Percentiles rank a stretch among this genome's conserved stretches.
These are phyloP conservation scores for Tachina lurida DNA, from an alignment of 2,888 invertebrate species.

Conservation along the genomic window DNA sequence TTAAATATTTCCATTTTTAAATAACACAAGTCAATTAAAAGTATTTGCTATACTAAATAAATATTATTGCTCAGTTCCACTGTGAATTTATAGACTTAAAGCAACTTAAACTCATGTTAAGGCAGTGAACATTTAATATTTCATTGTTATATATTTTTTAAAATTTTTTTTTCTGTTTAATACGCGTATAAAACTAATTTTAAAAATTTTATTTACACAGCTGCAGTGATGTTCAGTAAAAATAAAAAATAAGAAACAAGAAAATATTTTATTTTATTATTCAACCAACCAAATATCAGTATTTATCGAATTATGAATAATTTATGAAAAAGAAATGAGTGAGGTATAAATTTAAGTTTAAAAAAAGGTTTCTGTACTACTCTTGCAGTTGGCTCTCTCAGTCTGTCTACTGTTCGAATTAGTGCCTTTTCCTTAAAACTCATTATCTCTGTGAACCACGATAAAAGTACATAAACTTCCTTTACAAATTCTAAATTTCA, in stretches of 20 bases:
- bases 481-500: too few species aligned
- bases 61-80: slow-evolving; percentile 24
- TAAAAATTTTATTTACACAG: slow-evolving; percentile 58
- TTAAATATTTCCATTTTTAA: neutral
- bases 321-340: too few species aligned
- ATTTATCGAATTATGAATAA: neutral
- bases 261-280: neutral
- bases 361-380: too few species aligned
- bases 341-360: too few species aligned
- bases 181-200: slow-evolving; percentile 1
- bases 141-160: neutral
- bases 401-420: too few species aligned
- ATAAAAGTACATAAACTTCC: too few species aligned
- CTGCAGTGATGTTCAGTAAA: neutral
- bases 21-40: slow-evolving; percentile 1
- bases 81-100: slow-evolving; percentile 7
- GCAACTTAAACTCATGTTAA: slow-evolving; percentile 6
- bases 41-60: slow-evolving; percentile 22
- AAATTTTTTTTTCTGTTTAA: neutral
- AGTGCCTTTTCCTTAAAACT: too few species aligned
- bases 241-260: too few species aligned
- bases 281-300: neutral
- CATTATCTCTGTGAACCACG: too few species aligned
- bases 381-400: too few species aligned
- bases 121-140: slow-evolving; percentile 29